Evolutionary conservation across 2,113 vertebrate genomes (phyloP).

Genomic region (Rynchops niger): DNA sequence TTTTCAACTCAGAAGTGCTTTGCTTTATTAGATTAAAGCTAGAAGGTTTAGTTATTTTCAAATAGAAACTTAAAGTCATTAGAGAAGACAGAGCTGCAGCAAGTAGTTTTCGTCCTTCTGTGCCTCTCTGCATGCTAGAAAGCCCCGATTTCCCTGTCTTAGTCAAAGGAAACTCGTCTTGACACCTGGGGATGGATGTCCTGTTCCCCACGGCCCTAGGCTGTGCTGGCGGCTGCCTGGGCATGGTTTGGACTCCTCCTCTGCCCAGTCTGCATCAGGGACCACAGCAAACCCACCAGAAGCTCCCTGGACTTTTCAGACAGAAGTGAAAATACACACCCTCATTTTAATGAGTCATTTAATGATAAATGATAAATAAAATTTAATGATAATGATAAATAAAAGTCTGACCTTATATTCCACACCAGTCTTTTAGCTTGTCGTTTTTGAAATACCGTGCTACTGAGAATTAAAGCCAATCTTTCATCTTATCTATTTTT

Average conservation of each 20-base stretch:
- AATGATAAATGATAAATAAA: no score
- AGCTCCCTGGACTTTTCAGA: neutral
- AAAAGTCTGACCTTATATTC: neutral
- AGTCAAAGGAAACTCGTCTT: neutral
- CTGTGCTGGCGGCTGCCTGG: neutral
- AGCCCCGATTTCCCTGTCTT: rapidly evolving
- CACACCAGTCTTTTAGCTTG: neutral
- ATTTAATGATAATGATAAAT: no score
- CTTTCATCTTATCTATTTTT: neutral
- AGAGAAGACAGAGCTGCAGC: neutral
- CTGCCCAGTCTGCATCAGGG: neutral
- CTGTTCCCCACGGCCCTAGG: rapidly evolving
- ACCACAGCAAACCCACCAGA: neutral
- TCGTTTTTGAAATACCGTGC: neutral
- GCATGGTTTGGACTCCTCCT: neutral
- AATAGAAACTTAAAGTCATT: neutral
- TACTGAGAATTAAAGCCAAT: neutral
- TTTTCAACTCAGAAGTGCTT: neutral
- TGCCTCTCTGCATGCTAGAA: neutral
- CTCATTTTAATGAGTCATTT: neutral
- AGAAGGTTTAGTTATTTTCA: neutral
- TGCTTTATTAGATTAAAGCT: neutral
- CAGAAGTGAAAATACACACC: neutral
- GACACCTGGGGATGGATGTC: neutral
- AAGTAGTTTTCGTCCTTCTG: neutral